Evolutionary conservation across 2,888 invertebrate genomes (phyloP).

Genomic region (Sinopyrophorus schimmeli): DNA sequence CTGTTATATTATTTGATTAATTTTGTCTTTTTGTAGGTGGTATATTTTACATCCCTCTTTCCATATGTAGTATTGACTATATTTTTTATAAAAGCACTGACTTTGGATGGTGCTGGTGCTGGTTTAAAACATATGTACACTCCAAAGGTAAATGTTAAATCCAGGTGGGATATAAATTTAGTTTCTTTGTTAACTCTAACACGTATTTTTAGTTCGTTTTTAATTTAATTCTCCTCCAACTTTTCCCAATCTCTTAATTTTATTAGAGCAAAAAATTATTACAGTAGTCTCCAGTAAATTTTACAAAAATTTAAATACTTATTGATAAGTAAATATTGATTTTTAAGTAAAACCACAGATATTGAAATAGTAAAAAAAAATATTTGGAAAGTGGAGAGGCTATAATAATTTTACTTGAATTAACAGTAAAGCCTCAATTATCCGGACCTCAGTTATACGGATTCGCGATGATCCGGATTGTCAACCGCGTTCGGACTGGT

Average conservation of each 20-base stretch:
- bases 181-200: neutral
- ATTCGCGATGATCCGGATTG: too few species aligned
- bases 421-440: too few species aligned
- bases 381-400: too few species aligned
- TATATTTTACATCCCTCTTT: constrained; percentile 94
- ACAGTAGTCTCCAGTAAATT: too few species aligned
- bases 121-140: constrained; percentile 90
- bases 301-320: too few species aligned
- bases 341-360: too few species aligned
- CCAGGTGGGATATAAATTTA: neutral
- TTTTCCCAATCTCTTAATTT: constrained; percentile 2
- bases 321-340: too few species aligned
- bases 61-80: constrained; percentile 93
- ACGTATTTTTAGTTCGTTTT: constrained; percentile 9
- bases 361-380: too few species aligned
- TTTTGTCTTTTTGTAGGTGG: constrained; percentile 65
- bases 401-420: too few species aligned
- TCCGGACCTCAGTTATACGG: too few species aligned
- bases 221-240: neutral
- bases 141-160: constrained; percentile 70
- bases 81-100: constrained; percentile 90
- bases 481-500: too few species aligned
- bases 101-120: constrained; percentile 82
- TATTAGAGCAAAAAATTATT: too few species aligned
- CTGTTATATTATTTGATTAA: constrained; percentile 28